Percentiles rank a stretch among this genome's conserved stretches.
Evolutionary conservation across 2,888 invertebrate genomes (phyloP).

Genomic region (Harmothoe impar): DNA sequence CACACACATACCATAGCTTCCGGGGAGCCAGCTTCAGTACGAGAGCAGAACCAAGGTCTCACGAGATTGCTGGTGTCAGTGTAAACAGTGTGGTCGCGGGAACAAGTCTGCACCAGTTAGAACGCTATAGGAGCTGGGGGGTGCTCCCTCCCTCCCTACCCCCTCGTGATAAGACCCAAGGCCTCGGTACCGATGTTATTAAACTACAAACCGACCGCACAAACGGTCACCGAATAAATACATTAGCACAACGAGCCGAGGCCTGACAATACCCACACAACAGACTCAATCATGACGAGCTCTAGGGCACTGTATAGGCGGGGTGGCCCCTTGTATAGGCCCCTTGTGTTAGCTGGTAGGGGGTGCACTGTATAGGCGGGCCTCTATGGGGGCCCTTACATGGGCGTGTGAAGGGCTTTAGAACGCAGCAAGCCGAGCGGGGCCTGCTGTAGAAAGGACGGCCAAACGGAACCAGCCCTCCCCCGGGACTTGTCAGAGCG

Average conservation of each 20-base stretch:
- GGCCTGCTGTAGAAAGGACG: neutral
- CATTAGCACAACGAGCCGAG: conserved; percentile 54
- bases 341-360: conserved; percentile 24
- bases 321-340: neutral
- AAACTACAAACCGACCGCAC: conserved; percentile 34
- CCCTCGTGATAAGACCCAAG: conserved; percentile 13
- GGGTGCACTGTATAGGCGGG: neutral
- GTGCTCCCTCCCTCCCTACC: neutral
- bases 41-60: no score
- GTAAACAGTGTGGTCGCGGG: no score
- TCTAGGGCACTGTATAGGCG: neutral
- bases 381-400: neutral
- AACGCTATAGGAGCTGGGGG: no score
- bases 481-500: neutral
- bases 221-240: conserved; percentile 50
- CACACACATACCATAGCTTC: no score
- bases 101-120: no score
- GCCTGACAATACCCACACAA: conserved; percentile 12
- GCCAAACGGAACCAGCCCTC: neutral
- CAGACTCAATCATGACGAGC: conserved; percentile 46
- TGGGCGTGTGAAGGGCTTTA: conserved; percentile 40
- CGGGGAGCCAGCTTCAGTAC: no score
- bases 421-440: neutral
- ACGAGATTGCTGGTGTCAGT: no score
- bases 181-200: conserved; percentile 29